Evolutionary conservation across 2,113 vertebrate genomes (phyloP), one percentile per base, ranked within the genome.

Genomic region (Onychostoma macrolepis): DNA sequence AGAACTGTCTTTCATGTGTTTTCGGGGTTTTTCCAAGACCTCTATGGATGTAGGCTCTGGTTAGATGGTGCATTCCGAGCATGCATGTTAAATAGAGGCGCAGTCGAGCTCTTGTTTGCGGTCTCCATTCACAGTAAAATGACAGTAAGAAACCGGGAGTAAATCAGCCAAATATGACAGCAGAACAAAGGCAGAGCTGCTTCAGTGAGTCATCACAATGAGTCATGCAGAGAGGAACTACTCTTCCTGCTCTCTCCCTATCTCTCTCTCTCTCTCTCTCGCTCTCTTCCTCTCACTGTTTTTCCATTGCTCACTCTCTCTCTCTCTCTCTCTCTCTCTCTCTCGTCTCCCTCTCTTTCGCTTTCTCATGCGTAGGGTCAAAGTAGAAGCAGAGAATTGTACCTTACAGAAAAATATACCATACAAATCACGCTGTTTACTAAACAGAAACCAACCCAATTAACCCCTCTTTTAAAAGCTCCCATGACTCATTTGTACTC

Each of bases 201-300:
- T 88, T 90, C 88, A 87, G 91, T 96, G 95, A 97, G 91, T 97
- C 96, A 96, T 87, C 3, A 56, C 45, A 36, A 58, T 94, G 94
- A 94, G 89, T 95, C 94, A 91, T 69, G 56, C 86, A 28, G 84
- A 83, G 92, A 92, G 93, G 93, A 94, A 94, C 94, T 93, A 91
- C 94, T 94, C 93, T 92, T 93, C 92, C 91, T 91, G 76, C 87
- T 77, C 85, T 87, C 84, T 72, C 63, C 12, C 41, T 19, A 28
- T 87, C 58, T 84, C 77, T 79, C 84, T 90, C 71, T 90, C 87
- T 53, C 74, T 87, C n/a, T n/a, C 85, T 71, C 13, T 28, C 58
- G 9, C 69, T 10, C 71, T 85, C 78, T 87, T 63, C 80, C 84
- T 89, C 67, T 90, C 81, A 75, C 13, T 58, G 21, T 56, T 24